Conservation (phyloP, 2,113 vertebrate genomes). For the Gobiocypris rarus region DNA sequence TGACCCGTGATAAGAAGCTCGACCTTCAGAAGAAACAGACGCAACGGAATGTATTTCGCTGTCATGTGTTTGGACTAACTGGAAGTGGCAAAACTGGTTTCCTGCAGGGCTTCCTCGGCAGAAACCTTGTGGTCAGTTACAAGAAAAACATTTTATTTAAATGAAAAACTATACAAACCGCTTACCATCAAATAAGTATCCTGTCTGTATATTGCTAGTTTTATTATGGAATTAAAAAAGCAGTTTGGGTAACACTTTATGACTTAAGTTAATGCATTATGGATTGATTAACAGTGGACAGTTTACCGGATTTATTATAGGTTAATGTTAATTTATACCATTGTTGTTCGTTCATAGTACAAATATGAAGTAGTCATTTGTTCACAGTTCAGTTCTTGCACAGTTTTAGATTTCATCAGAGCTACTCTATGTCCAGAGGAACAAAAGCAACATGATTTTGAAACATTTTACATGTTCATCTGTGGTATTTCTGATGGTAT, state of each 20-base stretch:
- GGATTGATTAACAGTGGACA: too few relatives aligned
- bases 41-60: slow-evolving; percentile 93
- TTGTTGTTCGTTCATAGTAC: neutral
- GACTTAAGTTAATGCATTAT: neutral
- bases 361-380: too few relatives aligned
- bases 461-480: neutral
- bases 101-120: slow-evolving; percentile 91
- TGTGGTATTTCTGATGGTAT: neutral
- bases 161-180: neutral
- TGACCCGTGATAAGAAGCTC: slow-evolving; percentile 96
- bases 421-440: neutral
- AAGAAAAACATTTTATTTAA: neutral
- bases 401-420: slow-evolving; percentile 9
- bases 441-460: neutral
- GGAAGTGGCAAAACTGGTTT: slow-evolving; percentile 92
- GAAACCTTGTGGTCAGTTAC: slow-evolving; percentile 84
- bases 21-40: slow-evolving; percentile 98
- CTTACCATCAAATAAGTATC: neutral
- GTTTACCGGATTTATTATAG: neutral
- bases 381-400: neutral
- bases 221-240: neutral
- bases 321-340: neutral
- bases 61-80: slow-evolving; percentile 89
- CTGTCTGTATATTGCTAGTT: too few relatives aligned
- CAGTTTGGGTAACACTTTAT: neutral